These are phyloP conservation scores for Acestrorhynchus altus DNA, from an alignment of 2,797 vertebrate species.

Conservation along the genomic window DNA sequence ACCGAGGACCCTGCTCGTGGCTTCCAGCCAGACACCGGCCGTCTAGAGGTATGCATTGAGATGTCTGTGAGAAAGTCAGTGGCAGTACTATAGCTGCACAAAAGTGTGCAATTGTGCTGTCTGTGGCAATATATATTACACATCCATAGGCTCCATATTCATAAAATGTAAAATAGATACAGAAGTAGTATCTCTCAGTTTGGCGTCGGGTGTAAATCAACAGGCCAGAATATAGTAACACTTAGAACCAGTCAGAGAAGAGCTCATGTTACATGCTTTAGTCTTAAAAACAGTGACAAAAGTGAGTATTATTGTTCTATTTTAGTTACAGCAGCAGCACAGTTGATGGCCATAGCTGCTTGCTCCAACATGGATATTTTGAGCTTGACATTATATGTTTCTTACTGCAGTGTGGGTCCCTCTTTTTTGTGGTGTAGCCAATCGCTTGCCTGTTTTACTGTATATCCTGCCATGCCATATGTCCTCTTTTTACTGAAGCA, in stretches of 20 bases:
- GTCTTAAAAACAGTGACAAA: too few species aligned
- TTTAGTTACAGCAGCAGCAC: neutral
- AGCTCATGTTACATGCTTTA: too few species aligned
- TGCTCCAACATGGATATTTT: neutral
- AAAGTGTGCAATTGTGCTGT: too few species aligned
- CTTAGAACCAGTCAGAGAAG: too few species aligned
- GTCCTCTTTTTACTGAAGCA: neutral
- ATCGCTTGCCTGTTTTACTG: neutral
- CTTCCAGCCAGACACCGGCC: conserved; percentile 94
- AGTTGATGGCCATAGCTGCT: neutral
- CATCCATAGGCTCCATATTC: too few species aligned
- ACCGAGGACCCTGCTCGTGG: conserved; percentile 92
- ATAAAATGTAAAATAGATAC: too few species aligned
- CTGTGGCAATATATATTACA: too few species aligned
- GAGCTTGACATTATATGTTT: neutral
- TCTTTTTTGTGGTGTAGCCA: neutral
- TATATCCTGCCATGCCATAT: neutral
- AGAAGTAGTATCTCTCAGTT: too few species aligned
- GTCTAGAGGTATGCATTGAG: conserved; percentile 95
- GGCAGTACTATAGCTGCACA: neutral
- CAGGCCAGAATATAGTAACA: too few species aligned
- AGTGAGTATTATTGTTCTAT: neutral
- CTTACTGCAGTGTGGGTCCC: neutral
- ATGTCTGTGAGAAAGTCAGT: conserved; percentile 8
- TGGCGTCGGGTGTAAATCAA: too few species aligned